Evolutionary conservation across 1,140 invertebrate species (phyloP), one percentile per base, ranked within the genome.

Genomic region (Ceratina australensis): DNA sequence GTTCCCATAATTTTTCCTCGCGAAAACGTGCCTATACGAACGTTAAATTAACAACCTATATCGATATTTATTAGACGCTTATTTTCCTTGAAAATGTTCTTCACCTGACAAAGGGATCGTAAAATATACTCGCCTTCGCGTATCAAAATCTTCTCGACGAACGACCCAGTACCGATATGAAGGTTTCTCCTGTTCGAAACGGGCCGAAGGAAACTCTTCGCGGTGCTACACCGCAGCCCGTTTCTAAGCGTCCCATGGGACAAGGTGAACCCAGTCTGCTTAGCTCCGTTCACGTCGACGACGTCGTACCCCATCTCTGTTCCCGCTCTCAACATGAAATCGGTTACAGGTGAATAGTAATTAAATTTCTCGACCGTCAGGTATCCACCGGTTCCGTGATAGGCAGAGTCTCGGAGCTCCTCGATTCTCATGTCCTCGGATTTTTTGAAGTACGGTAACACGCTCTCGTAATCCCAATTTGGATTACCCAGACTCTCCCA

Each of bases 161-260:
- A 91, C 0, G 95, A 94, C 79, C 94, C 7, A 0, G 50, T 61
- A 16, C 71, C 94, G 18, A 97, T 92, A 73, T 97, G 95, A 12
- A 98, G 91, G 90, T 98, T 98, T 22, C 90, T 88, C 49, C 97
- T 93, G 72, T 95, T 93, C 54, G 93, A 92, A 12, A 93, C 94
- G 0, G 97, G 94, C 67, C 96, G 92, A 5, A 98, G 89, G 88
- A 96, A 98, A 0, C 95, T 97, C 90, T 96, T 96, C 2, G 96
- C 94, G 3, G 96, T 95, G 81, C 96, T 97, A 89, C 97, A 97
- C 26, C 97, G 93, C 5, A 96, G 91, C 0, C 98, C 98, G 66
- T 97, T 93, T n/a, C 95, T 91, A 18, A 98, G 88, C 0, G 97
- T 98, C 49, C 93, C 97, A 87, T 96, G 95, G 0, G 95, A 93